phyloP scores from a whole-genome alignment of 2,888 invertebrate species.

The Philonicus albiceps region DNA sequence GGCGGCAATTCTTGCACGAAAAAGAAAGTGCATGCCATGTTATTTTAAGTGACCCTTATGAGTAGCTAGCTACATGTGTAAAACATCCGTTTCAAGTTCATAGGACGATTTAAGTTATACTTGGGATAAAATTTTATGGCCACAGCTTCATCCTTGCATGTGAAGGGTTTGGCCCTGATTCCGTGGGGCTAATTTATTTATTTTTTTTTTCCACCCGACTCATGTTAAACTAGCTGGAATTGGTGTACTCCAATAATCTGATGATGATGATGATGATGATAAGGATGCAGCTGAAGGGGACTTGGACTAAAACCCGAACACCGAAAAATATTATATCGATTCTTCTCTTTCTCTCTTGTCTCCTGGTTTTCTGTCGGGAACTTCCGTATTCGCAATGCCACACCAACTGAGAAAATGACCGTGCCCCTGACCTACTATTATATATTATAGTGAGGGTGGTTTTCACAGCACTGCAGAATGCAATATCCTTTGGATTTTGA shows the following conservation, averaged over 20 bases:
- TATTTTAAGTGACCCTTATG: not conserved
- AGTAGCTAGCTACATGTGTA: not conserved
- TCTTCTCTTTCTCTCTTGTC: not conserved
- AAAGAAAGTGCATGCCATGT: not conserved
- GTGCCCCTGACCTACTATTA: constrained; percentile 10
- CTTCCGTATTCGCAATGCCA: constrained; percentile 16
- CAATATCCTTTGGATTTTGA: not conserved
- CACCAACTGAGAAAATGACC: constrained; percentile 13
- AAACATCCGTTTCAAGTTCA: constrained; percentile 12
- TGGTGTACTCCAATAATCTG: not conserved
- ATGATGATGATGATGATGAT: not conserved
- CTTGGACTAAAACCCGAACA: not conserved
- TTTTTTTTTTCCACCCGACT: not conserved
- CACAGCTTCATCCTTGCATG: not conserved
- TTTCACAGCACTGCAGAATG: not conserved
- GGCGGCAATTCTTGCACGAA: not conserved
- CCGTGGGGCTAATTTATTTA: not conserved
- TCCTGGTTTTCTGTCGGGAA: not conserved
- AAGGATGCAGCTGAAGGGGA: not conserved
- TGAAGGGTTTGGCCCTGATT: not conserved
- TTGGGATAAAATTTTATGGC: not conserved
- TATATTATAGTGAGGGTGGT: not conserved
- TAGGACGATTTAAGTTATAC: constrained; percentile 1
- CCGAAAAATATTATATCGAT: not conserved
- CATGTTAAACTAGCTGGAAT: not conserved